Conservation (phyloP, 2,888 invertebrate species). For the Crioceris asparagi region DNA sequence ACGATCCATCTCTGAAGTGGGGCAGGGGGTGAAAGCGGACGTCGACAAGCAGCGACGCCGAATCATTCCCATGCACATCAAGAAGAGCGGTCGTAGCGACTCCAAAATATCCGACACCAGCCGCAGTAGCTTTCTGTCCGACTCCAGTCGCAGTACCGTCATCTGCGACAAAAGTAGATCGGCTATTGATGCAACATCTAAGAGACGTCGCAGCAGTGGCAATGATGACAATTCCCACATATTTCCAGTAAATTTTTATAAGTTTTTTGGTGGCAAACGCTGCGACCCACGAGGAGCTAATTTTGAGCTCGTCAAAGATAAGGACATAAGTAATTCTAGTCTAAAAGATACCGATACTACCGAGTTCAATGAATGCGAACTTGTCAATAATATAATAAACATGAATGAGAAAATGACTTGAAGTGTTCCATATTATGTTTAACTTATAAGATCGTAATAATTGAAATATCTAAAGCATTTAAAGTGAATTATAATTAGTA, state of each 20-base stretch:
- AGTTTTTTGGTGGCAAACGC: constrained; percentile 5
- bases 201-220: too few relatives aligned
- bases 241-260: constrained; percentile 9
- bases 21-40: background rate
- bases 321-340: constrained; percentile 63
- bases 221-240: constrained; percentile 9
- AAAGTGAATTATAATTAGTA: too few relatives aligned
- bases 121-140: constrained; percentile 9
- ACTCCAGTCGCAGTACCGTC: constrained; percentile 7
- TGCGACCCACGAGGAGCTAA: constrained; percentile 1
- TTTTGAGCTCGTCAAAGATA: constrained; percentile 13
- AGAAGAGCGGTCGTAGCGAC: background rate
- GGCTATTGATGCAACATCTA: constrained; percentile 3
- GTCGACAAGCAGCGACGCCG: background rate
- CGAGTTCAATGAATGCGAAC: constrained; percentile 56
- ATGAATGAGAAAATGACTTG: constrained; percentile 39
- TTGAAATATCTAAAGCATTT: too few relatives aligned
- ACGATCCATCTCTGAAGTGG: constrained; percentile 22
- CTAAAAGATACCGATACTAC: constrained; percentile 59
- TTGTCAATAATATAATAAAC: constrained; percentile 59
- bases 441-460: too few relatives aligned
- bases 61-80: background rate
- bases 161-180: constrained; percentile 10
- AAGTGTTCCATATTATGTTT: background rate
- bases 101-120: constrained; percentile 9